Conservation (phyloP, 2,797 vertebrate genomes). For the Trichosurus vulpecula region DNA sequence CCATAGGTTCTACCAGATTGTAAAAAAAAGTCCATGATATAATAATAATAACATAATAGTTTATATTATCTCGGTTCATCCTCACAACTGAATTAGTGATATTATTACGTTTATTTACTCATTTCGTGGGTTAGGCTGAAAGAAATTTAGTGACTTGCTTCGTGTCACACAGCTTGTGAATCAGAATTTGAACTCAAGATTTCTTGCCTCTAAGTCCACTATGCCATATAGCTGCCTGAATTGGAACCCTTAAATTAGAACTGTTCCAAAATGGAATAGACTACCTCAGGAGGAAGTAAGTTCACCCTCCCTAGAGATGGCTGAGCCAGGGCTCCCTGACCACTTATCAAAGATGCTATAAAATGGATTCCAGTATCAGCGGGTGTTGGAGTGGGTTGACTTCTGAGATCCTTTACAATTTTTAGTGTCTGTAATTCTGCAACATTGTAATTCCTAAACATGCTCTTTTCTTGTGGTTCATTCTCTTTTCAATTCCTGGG, state of each 20-base stretch:
- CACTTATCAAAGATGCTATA: not conserved
- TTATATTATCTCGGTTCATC: not conserved
- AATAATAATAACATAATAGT: not conserved
- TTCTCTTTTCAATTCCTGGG: slow-evolving; percentile 27
- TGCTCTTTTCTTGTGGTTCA: not conserved
- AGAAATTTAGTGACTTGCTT: not conserved
- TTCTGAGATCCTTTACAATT: not conserved
- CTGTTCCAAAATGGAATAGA: not conserved
- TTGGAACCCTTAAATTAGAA: not conserved
- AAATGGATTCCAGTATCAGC: not conserved
- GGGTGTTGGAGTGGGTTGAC: not conserved
- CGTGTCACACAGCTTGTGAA: not conserved
- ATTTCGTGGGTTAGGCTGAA: not conserved
- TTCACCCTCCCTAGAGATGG: not conserved
- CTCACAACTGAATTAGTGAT: not conserved
- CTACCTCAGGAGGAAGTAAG: not conserved
- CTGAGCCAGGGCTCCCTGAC: not conserved
- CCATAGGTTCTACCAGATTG: not conserved
- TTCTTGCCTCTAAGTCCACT: not conserved
- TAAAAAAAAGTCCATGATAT: not conserved
- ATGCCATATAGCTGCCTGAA: not conserved
- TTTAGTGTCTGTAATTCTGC: not conserved
- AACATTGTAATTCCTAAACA: not conserved
- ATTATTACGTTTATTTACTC: not conserved
- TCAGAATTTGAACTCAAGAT: not conserved